phyloP scores from a whole-genome alignment of 2,888 invertebrate genomes.

The Parasteatoda lunata region DNA sequence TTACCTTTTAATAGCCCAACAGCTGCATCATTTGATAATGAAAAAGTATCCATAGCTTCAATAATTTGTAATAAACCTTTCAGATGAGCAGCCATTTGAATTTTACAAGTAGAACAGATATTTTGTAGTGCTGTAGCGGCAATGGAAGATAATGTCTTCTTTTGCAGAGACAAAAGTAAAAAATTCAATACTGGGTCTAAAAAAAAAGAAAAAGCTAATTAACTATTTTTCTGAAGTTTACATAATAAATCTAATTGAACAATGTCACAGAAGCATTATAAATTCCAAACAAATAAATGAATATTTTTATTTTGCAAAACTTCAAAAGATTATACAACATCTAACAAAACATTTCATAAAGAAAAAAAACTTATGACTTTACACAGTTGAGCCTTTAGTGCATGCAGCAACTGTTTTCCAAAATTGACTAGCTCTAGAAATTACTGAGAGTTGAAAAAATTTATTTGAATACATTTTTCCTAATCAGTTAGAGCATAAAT shows the following conservation, averaged over 20 bases:
- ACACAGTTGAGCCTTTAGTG: too few species aligned
- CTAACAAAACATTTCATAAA: too few species aligned
- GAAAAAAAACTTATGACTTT: too few species aligned
- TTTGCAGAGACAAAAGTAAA: slow-evolving; percentile 83
- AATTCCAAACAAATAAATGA: too few species aligned
- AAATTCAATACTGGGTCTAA: slow-evolving; percentile 87
- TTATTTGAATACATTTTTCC: too few species aligned
- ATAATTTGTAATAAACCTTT: slow-evolving; percentile 83
- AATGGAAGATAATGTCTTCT: slow-evolving; percentile 83
- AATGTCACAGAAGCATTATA: too few species aligned
- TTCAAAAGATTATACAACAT: too few species aligned
- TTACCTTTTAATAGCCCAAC: slow-evolving; percentile 83
- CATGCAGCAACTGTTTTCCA: too few species aligned
- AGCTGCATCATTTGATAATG: slow-evolving; percentile 84
- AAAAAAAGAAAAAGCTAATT: slow-evolving; percentile 71
- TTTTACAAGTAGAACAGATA: slow-evolving; percentile 87
- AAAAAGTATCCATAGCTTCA: slow-evolving; percentile 82
- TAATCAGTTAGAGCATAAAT: too few species aligned
- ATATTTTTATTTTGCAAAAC: too few species aligned
- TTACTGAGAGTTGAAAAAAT: too few species aligned
- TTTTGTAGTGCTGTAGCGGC: slow-evolving; percentile 89
- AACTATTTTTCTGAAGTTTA: background rate
- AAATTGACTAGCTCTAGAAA: too few species aligned
- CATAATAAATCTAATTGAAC: background rate
- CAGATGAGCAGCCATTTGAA: slow-evolving; percentile 85